Evolutionary conservation across 2,888 invertebrate species (phyloP).

Genomic region (Oscheius myriophilus): DNA sequence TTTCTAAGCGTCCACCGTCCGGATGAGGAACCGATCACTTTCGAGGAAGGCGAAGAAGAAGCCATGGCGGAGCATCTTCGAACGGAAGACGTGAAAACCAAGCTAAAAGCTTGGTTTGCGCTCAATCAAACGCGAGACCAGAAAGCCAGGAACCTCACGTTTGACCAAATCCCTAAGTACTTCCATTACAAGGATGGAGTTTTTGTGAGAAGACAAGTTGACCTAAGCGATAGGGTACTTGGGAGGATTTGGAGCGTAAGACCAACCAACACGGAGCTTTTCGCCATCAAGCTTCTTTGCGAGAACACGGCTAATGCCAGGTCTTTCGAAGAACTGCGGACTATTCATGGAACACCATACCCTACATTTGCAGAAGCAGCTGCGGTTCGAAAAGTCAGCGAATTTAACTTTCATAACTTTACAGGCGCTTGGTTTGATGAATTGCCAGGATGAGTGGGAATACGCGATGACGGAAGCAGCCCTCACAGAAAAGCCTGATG

Average conservation of each 20-base stretch:
- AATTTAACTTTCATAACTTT: no score
- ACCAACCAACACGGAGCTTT: constrained; percentile 25
- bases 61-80: neutral
- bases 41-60: neutral
- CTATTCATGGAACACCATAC: neutral
- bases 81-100: neutral
- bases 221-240: neutral
- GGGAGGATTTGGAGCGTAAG: constrained; percentile 23
- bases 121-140: neutral
- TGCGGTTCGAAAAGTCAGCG: neutral
- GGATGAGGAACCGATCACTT: constrained; percentile 16
- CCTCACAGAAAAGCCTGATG: neutral
- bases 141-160: constrained; percentile 10
- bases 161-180: constrained; percentile 9
- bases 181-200: neutral
- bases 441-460: constrained; percentile 26
- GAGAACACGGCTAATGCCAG: neutral
- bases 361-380: constrained; percentile 23
- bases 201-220: neutral
- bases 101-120: constrained; percentile 32
- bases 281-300: constrained; percentile 25
- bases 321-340: constrained; percentile 19
- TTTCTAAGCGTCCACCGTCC: constrained; percentile 26
- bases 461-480: constrained; percentile 10
- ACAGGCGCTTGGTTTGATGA: constrained; percentile 15